A percentile compares a stretch with the other conserved stretches of the same genome.
Evolutionary conservation across 2,113 vertebrate genomes (phyloP).

Genomic region (Leuciscus idus): DNA sequence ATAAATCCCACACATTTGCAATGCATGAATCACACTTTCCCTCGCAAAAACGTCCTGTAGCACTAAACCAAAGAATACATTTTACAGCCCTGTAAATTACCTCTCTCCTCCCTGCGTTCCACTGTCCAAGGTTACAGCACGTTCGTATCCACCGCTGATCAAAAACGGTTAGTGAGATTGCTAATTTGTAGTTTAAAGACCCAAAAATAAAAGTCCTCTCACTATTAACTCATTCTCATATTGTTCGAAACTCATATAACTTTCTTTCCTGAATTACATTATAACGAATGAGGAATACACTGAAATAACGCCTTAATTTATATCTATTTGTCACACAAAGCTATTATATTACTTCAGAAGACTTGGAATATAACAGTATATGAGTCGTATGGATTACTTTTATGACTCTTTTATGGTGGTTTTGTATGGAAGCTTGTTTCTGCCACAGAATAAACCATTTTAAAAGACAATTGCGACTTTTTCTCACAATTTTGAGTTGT

Average conservation of each 20-base stretch:
- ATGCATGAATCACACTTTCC: slow-evolving; percentile 52
- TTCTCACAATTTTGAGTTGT: too few relatives aligned
- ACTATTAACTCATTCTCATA: not conserved
- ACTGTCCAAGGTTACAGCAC: not conserved
- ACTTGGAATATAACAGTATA: not conserved
- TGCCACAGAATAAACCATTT: too few relatives aligned
- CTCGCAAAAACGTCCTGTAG: slow-evolving; percentile 46
- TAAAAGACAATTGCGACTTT: too few relatives aligned
- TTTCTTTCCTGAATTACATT: not conserved
- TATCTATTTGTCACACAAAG: not conserved
- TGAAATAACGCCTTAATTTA: not conserved
- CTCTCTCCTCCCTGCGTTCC: not conserved
- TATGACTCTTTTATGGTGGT: not conserved
- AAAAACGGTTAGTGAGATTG: not conserved
- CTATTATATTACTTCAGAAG: not conserved
- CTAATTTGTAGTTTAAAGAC: not conserved
- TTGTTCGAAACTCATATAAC: not conserved
- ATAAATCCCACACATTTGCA: slow-evolving; percentile 38
- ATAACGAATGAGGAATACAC: not conserved
- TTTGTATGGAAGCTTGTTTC: not conserved
- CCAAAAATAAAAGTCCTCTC: not conserved
- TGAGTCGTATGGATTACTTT: not conserved
- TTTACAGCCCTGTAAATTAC: slow-evolving; percentile 48
- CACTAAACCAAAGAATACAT: slow-evolving; percentile 39
- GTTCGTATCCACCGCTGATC: not conserved